Conservation (phyloP, 1,140 invertebrate species). For the Tenebrio molitor region DNA sequence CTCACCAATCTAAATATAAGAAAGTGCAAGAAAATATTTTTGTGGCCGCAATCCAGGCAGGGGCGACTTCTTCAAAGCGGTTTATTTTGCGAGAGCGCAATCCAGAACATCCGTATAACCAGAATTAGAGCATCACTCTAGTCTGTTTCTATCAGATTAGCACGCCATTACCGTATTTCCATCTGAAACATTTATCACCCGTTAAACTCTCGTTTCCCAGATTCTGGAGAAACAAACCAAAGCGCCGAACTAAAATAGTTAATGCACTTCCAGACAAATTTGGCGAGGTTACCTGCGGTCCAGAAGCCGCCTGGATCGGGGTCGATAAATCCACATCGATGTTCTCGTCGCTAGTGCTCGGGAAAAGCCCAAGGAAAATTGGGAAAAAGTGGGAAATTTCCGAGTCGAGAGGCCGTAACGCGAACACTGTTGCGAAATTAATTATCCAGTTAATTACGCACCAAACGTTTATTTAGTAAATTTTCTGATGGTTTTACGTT, state of each 20-base stretch:
- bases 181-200: constrained; percentile 40
- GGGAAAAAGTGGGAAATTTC: too few species aligned
- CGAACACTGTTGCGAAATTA: not conserved
- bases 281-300: too few species aligned
- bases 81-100: constrained; percentile 11
- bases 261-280: constrained; percentile 3
- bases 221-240: constrained; percentile 27
- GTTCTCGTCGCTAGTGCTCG: too few species aligned
- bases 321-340: too few species aligned
- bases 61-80: too few species aligned
- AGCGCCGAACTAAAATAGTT: constrained; percentile 9
- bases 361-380: too few species aligned
- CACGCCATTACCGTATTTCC: constrained; percentile 38
- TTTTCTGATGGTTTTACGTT: constrained; percentile 22
- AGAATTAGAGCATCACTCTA: constrained; percentile 25
- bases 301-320: not conserved
- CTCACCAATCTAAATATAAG: too few species aligned
- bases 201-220: constrained; percentile 32
- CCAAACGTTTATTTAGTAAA: not conserved
- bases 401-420: too few species aligned
- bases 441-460: constrained; percentile 11
- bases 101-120: constrained; percentile 18
- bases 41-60: too few species aligned
- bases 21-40: too few species aligned
- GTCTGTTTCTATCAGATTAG: constrained; percentile 37